Base-by-base conservation (phyloP, 2,888 invertebrate genomes). In the Pogonocherus hispidulus region DNA sequence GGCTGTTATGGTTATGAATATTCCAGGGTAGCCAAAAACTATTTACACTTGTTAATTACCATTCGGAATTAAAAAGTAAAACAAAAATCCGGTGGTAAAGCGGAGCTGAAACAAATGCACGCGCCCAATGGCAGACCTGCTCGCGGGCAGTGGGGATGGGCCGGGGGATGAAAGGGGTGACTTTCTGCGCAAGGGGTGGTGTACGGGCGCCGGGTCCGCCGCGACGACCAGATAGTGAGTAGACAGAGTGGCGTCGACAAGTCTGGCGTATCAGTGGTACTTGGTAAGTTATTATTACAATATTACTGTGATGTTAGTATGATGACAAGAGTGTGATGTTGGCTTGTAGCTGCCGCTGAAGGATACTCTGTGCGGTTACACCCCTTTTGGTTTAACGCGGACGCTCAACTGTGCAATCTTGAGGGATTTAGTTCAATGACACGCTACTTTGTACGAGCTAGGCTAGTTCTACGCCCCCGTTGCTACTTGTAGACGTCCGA, bases 141-240 rank as follows among this genome's bases (percentile, higher is more conserved):
- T 74, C 77, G 76, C 68, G 71, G 79, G 80, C 44, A 60, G 64
- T 64, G 72, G 78, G 80, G 80, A 77, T 80, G 78, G 71, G 69
- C 75, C 78, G 76, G 82, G 82, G 82, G 81, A 74, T 78, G 79
- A 74, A 82, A 76, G 72, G 78, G 84, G 82, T 84, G 86, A 82
- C 84, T 87, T 88, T 84, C 83, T 83, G 85, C 85, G 86, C 86
- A 85, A 84, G 84, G 86, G 84, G 86, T 87, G 87, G 87, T 87
- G 86, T 87, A 87, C 86, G 87, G 87, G 90, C 90, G 90, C 90
- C 90, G 87, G 87, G 88, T 87, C 87, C 88, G 89, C 88, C 89
- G 83, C 88, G 88, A 86, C 84, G 83, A 84, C 84, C 86, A 88
- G 87, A 86, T 84, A 84, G 85, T 84, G 84, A 83, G 85, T 84